Conservation (phyloP, 2,888 invertebrate species). For the Sinotaia quadrata region DNA sequence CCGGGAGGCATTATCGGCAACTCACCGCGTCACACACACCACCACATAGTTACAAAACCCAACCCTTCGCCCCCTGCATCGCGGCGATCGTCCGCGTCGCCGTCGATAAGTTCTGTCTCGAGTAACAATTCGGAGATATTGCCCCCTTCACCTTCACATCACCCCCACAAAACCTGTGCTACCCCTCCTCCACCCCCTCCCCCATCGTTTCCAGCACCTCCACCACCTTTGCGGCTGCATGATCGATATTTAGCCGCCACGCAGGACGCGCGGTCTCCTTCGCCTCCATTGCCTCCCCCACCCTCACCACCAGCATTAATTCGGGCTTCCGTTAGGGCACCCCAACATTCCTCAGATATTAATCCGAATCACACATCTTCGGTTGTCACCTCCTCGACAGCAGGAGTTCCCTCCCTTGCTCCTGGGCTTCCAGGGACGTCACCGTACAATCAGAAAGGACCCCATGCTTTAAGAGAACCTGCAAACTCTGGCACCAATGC, state of each 20-base stretch:
- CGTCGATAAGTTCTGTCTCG: not conserved
- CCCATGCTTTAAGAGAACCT: no score
- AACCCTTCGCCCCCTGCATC: slow-evolving; percentile 24
- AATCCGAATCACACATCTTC: no score
- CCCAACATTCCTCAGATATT: not conserved
- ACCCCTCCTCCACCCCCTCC: slow-evolving; percentile 36
- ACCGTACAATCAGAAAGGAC: not conserved
- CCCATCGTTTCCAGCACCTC: slow-evolving; percentile 45
- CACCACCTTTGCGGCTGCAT: slow-evolving; percentile 41
- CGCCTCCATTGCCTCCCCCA: slow-evolving; percentile 56
- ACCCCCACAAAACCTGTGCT: not conserved
- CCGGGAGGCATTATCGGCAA: not conserved
- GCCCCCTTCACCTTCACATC: not conserved
- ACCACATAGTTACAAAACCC: slow-evolving; percentile 28
- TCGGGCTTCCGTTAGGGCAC: not conserved
- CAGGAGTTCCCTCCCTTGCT: not conserved
- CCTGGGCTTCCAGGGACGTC: not conserved
- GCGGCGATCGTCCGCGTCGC: not conserved
- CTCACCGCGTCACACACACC: slow-evolving; percentile 11
- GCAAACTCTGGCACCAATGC: no score
- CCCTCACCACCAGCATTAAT: slow-evolving; percentile 48
- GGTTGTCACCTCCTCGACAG: not conserved
- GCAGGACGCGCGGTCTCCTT: slow-evolving; percentile 41
- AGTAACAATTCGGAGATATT: not conserved
- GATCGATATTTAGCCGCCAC: slow-evolving; percentile 43